A percentile compares a stretch with the other conserved stretches of the same genome.
phyloP scores from a whole-genome alignment of 1,140 invertebrate species.

The Himalopsyche phryganea region DNA sequence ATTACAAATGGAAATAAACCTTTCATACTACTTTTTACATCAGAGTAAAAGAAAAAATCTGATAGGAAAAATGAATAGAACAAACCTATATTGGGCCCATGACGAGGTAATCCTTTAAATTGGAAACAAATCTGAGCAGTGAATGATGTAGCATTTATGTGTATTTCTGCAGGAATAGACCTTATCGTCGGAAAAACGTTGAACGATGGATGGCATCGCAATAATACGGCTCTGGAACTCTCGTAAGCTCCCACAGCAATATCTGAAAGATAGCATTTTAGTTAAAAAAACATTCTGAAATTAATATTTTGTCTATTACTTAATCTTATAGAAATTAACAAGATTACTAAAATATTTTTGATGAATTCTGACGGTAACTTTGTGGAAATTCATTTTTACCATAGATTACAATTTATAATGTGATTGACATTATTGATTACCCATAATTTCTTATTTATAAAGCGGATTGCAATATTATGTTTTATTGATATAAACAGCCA shows the following conservation, averaged over 20 bases:
- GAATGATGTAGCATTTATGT: conserved; percentile 49
- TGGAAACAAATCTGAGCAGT: conserved; percentile 48
- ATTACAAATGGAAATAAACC: too few species aligned
- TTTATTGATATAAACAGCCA: too few species aligned
- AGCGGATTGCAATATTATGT: too few species aligned
- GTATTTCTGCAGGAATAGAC: conserved; percentile 49
- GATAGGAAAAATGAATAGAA: too few species aligned
- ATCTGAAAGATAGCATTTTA: conserved; percentile 43
- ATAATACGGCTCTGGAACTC: conserved; percentile 54
- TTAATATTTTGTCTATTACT: neutral
- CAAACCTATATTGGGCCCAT: too few species aligned
- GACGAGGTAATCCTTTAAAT: conserved; percentile 6
- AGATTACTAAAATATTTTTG: neutral
- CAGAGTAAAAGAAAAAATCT: too few species aligned
- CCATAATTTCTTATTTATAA: too few species aligned
- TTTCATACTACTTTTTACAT: too few species aligned
- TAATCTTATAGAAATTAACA: neutral
- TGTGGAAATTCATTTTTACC: neutral
- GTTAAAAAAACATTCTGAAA: conserved; percentile 1
- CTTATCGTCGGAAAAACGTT: conserved; percentile 45
- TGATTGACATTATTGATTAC: too few species aligned
- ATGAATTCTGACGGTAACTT: neutral
- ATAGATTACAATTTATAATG: too few species aligned
- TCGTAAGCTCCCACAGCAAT: conserved; percentile 62
- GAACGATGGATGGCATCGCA: conserved; percentile 57